phyloP scores from a whole-genome alignment of 2,113 vertebrate species.

The Irena cyanogastra region DNA sequence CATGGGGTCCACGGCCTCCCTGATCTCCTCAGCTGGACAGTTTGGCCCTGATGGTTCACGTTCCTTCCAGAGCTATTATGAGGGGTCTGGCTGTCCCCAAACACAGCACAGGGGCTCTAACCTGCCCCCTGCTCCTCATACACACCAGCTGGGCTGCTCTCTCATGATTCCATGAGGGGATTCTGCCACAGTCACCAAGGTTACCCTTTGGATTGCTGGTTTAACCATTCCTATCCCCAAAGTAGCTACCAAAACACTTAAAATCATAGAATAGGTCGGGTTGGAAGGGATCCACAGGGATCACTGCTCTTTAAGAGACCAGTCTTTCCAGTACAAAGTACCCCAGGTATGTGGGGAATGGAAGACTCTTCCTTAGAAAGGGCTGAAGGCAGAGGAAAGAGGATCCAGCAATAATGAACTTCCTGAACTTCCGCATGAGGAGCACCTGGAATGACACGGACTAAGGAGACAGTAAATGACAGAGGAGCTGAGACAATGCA shows the following conservation, averaged over 20 bases:
- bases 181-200: background rate
- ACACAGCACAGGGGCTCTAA: background rate
- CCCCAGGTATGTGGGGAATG: background rate
- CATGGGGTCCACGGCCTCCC: rapidly evolving
- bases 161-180: background rate
- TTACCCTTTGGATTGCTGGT: background rate
- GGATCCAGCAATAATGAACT: background rate
- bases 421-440: rapidly evolving
- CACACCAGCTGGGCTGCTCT: background rate
- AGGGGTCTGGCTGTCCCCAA: background rate
- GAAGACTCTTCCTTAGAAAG: background rate
- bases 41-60: background rate
- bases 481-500: background rate
- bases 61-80: rapidly evolving
- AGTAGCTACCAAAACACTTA: background rate
- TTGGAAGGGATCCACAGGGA: background rate
- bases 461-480: background rate
- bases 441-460: background rate
- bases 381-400: background rate
- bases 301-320: background rate
- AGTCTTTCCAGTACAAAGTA: background rate
- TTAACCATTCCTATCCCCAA: background rate
- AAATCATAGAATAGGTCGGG: rapidly evolving
- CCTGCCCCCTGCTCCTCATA: background rate
- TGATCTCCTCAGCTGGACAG: background rate